These are phyloP conservation scores for Sesamia nonagrioides DNA, from an alignment of 1,140 invertebrate species.

Conservation along the genomic window DNA sequence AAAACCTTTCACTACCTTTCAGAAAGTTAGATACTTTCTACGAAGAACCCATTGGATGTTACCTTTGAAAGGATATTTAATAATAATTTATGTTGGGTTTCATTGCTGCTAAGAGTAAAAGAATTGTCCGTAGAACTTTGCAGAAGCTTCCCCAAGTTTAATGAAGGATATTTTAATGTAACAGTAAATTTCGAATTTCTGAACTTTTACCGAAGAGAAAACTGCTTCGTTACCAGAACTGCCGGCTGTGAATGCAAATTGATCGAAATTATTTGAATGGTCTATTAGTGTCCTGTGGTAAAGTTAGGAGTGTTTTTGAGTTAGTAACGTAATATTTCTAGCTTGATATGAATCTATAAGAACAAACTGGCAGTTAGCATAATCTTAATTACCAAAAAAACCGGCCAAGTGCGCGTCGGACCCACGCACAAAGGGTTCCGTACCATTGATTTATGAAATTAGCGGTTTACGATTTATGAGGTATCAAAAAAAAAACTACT, in stretches of 20 bases:
- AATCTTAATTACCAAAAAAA: too few species aligned
- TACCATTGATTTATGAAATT: too few species aligned
- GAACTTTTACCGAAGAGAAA: conserved; percentile 15
- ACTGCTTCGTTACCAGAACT: conserved; percentile 12
- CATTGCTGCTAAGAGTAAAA: conserved; percentile 3
- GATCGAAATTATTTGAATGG: conserved; percentile 18
- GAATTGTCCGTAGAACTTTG: conserved; percentile 5
- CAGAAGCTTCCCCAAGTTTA: conserved; percentile 11
- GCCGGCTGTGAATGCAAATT: conserved; percentile 21
- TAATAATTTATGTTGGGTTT: conserved; percentile 28
- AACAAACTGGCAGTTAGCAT: too few species aligned
- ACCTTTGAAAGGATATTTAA: conserved; percentile 9
- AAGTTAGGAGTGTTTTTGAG: background rate
- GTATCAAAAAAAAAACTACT: too few species aligned
- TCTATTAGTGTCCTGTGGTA: background rate
- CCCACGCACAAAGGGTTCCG: too few species aligned
- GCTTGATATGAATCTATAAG: too few species aligned
- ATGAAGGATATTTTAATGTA: conserved; percentile 40
- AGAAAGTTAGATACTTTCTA: background rate
- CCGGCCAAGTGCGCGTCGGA: too few species aligned
- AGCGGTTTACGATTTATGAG: too few species aligned
- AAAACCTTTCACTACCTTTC: background rate
- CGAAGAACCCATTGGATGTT: background rate
- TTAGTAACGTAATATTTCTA: too few species aligned
- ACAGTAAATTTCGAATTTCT: conserved; percentile 12